Percentiles rank a stretch among this genome's conserved stretches.
phyloP scores from a whole-genome alignment of 2,113 vertebrate genomes.

The Odontesthes bonariensis region DNA sequence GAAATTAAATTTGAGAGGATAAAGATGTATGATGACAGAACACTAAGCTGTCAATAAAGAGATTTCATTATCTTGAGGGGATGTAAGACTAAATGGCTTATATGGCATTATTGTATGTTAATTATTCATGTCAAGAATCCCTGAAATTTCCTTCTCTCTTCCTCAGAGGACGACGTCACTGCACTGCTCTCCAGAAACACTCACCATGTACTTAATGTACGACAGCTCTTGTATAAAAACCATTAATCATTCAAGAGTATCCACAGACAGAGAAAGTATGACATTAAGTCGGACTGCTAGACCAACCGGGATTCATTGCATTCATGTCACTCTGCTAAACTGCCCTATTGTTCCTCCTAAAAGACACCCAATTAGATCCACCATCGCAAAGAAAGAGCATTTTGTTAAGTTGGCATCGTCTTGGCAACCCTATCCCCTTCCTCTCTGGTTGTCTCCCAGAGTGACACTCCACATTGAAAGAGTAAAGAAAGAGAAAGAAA shows the following conservation, averaged over 20 bases:
- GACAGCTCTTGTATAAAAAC: slow-evolving; percentile 38
- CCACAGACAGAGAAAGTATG: slow-evolving; percentile 15
- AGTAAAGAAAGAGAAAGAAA: slow-evolving; percentile 11
- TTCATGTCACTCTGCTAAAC: slow-evolving; percentile 14
- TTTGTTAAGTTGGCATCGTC: slow-evolving; percentile 51
- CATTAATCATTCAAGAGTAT: slow-evolving; percentile 58
- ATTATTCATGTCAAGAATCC: slow-evolving; percentile 18
- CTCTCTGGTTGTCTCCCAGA: slow-evolving; percentile 1
- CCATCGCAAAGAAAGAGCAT: slow-evolving; percentile 20
- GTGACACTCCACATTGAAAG: slow-evolving; percentile 21
- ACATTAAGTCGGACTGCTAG: neutral
- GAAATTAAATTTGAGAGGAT: neutral
- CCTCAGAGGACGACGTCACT: neutral
- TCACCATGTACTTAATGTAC: slow-evolving; percentile 26
- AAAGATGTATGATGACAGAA: neutral
- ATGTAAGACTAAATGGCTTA: neutral
- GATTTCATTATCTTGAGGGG: neutral
- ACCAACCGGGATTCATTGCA: neutral
- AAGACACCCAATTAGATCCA: slow-evolving; percentile 46
- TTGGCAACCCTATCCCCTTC: slow-evolving; percentile 55
- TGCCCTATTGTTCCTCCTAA: slow-evolving; percentile 28
- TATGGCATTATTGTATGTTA: neutral
- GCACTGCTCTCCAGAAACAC: slow-evolving; percentile 5
- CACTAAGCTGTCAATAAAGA: neutral
- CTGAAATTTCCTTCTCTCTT: neutral